Evolutionary conservation across 2,797 vertebrate genomes (phyloP).

Genomic region (Neopelma chrysocephalum): DNA sequence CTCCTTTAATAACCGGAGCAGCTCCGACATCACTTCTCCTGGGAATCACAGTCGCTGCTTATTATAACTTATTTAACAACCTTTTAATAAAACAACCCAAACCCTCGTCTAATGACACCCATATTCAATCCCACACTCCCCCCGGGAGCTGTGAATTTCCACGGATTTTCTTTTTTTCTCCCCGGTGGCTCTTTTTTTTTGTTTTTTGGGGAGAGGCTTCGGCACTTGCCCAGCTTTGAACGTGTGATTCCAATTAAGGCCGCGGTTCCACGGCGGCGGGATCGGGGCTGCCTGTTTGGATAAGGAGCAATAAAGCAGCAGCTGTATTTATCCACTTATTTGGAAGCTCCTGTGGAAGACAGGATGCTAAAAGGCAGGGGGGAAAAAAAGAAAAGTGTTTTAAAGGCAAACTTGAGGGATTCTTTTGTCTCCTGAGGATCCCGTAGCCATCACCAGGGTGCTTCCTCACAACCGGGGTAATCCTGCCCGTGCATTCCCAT

Average conservation of each 20-base stretch:
- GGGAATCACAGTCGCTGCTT: background rate
- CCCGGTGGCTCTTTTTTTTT: background rate
- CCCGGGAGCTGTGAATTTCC: background rate
- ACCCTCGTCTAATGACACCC: fast-evolving
- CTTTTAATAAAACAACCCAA: background rate
- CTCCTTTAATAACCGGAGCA: fast-evolving
- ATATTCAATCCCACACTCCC: fast-evolving
- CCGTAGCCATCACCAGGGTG: background rate
- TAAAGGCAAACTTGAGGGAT: slow-evolving; percentile 26
- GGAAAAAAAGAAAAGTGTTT: background rate
- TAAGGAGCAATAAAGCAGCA: slow-evolving; percentile 58
- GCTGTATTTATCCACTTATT: slow-evolving; percentile 64
- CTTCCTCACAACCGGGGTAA: background rate
- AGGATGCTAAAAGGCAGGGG: slow-evolving; percentile 43
- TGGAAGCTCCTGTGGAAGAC: slow-evolving; percentile 29
- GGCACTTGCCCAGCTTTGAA: slow-evolving; percentile 15
- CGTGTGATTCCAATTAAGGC: slow-evolving; percentile 53
- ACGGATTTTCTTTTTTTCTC: background rate
- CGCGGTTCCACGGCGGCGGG: background rate
- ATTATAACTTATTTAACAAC: fast-evolving
- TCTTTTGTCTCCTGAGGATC: slow-evolving; percentile 39
- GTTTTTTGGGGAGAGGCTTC: background rate
- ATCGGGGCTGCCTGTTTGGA: slow-evolving; percentile 37
- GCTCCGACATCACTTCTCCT: fast-evolving
- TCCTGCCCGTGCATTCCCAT: background rate